phyloP scores from a whole-genome alignment of 2,113 vertebrate genomes.

The Elephantulus edwardii region DNA sequence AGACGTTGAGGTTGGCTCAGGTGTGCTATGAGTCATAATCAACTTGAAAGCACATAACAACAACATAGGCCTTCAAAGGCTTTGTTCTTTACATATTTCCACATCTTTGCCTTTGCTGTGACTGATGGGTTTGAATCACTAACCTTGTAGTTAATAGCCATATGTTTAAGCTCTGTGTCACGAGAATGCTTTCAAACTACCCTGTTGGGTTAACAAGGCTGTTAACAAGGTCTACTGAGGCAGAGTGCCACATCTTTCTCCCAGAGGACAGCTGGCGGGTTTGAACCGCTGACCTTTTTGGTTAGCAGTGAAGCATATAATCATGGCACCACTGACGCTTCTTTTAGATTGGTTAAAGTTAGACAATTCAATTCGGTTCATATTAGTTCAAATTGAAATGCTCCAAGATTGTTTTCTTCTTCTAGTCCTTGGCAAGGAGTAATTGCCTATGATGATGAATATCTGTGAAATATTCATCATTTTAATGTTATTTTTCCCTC shows the following conservation, averaged over 20 bases:
- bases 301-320: background rate
- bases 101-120: too few species aligned
- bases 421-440: background rate
- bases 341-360: background rate
- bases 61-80: too few species aligned
- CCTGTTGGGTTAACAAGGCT: background rate
- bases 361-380: background rate
- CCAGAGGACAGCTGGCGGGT: background rate
- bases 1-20: too few species aligned
- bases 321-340: background rate
- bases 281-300: background rate
- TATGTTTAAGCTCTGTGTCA: too few species aligned
- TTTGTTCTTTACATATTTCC: too few species aligned
- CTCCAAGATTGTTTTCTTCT: background rate
- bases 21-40: too few species aligned
- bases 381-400: background rate
- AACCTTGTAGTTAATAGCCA: too few species aligned
- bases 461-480: background rate
- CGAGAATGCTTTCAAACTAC: too few species aligned
- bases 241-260: background rate
- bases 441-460: background rate
- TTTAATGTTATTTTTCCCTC: background rate
- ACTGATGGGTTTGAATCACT: too few species aligned
- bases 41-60: too few species aligned
- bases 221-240: background rate